These are phyloP conservation scores for Eilema griseolum DNA, from an alignment of 2,888 invertebrate species.

Conservation along the genomic window DNA sequence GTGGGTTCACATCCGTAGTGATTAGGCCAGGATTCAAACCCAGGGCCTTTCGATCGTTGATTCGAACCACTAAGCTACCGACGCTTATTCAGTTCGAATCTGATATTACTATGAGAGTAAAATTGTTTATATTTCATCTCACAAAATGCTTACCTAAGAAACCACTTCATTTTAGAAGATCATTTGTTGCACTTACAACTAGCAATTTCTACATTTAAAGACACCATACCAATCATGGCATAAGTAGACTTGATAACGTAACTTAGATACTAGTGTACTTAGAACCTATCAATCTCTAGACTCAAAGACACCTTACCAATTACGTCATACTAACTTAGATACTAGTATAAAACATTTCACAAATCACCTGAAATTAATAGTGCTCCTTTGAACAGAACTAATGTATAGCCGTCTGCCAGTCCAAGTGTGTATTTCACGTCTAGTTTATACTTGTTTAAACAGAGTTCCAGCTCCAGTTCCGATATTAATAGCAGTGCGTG, in stretches of 20 bases:
- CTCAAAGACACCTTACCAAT: neutral
- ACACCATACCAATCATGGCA: neutral
- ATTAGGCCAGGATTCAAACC: too few species aligned
- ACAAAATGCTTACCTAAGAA: too few species aligned
- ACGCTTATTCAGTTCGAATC: too few species aligned
- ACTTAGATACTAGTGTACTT: neutral
- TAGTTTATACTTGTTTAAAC: constrained; percentile 61
- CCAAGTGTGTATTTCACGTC: constrained; percentile 48
- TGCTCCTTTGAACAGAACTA: constrained; percentile 31
- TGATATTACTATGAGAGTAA: too few species aligned
- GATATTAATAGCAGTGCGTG: constrained; percentile 73
- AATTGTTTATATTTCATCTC: too few species aligned
- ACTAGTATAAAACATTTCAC: neutral
- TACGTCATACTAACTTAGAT: neutral
- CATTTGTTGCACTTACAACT: neutral
- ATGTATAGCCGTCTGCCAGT: constrained; percentile 38
- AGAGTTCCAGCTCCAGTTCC: constrained; percentile 50
- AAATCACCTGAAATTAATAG: constrained; percentile 15
- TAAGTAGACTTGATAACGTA: neutral
- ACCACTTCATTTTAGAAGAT: neutral
- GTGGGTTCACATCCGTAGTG: too few species aligned
- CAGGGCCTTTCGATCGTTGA: too few species aligned
- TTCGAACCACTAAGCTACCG: too few species aligned
- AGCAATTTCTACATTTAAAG: neutral
- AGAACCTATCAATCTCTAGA: neutral